Base-by-base conservation (phyloP, 2,888 invertebrate genomes). In the Hemithea aestivaria region DNA sequence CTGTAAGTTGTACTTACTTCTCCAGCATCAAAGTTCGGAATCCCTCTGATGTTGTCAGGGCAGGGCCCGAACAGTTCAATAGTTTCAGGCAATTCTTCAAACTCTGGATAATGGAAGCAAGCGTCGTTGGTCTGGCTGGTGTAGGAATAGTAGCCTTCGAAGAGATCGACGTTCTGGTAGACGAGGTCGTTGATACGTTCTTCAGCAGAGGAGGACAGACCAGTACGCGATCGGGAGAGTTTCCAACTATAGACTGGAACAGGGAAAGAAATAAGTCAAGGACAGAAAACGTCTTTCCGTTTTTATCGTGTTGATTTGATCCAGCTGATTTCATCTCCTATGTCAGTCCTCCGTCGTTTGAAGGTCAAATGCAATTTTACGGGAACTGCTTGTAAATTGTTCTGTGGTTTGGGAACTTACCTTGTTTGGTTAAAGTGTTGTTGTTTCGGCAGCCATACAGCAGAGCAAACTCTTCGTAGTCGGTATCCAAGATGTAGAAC, bases 401-500 rank as follows among this genome's bases (percentile, higher is more conserved):
- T n/a, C n/a, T n/a, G n/a, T n/a, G n/a, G n/a, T n/a, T 51, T 53
- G 32, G 6, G 6, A 12, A 41, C 53, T 53, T 71, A 87, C 85
- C 61, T 71, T 81, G 83, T 44, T 77, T 80, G 1, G 11, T 53
- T 1, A 56, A 44, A 12, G 33, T 51, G 2, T 44, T 48, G 1
- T 73, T 11, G 39, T 77, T 58, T 11, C 73, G 73, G 62, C 93
- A 93, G 30, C 90, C 89, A 81, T 91, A 92, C 2, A 91, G 76
- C 0, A 93, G 83, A 0, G 91, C 88, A 54, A 88, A 92, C 28
- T 84, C 85, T 0, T 63, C 68, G 66, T 93, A 92, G 61, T 91
- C 91, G 0, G 91, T 91, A 25, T 83, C 90, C 42, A 93, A 61
- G 24, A 93, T 72, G 87, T 90, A 91, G 0, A 89, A 87, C 1